phyloP scores from a whole-genome alignment of 2,113 vertebrate species.

The Daboia siamensis region DNA sequence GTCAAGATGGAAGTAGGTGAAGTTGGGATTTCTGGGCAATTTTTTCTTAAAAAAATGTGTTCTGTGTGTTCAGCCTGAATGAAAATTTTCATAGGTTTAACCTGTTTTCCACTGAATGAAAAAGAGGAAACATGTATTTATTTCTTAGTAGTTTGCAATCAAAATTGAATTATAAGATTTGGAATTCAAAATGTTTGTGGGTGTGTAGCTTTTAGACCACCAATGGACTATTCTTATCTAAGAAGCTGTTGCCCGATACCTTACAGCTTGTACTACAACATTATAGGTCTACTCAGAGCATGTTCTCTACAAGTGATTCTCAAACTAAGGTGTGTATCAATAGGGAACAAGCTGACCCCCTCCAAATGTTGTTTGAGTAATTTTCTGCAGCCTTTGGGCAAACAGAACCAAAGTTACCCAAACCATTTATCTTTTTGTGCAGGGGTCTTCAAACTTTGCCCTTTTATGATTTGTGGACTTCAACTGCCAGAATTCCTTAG shows the following conservation, averaged over 20 bases:
- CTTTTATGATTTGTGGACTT: too few relatives aligned
- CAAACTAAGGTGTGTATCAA: neutral
- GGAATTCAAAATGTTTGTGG: neutral
- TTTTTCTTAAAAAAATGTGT: neutral
- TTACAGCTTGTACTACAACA: neutral
- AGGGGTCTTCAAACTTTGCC: too few relatives aligned
- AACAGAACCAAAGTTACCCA: neutral
- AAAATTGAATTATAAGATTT: neutral
- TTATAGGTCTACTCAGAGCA: neutral
- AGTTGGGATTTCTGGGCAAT: neutral
- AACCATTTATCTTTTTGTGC: neutral
- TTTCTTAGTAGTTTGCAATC: neutral
- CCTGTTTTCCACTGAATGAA: neutral
- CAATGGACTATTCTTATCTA: neutral
- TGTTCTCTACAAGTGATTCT: too few relatives aligned
- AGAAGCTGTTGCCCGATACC: neutral
- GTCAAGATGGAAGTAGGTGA: neutral
- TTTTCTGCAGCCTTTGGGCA: neutral
- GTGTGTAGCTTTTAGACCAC: neutral
- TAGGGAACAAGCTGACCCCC: neutral
- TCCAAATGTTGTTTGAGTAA: neutral
- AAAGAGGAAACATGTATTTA: neutral
- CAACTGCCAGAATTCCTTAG: too few relatives aligned
- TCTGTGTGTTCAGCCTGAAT: neutral
- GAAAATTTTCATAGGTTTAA: neutral